Evolutionary conservation across 2,797 vertebrate genomes (phyloP).

Genomic region (Gambelia wislizenii): DNA sequence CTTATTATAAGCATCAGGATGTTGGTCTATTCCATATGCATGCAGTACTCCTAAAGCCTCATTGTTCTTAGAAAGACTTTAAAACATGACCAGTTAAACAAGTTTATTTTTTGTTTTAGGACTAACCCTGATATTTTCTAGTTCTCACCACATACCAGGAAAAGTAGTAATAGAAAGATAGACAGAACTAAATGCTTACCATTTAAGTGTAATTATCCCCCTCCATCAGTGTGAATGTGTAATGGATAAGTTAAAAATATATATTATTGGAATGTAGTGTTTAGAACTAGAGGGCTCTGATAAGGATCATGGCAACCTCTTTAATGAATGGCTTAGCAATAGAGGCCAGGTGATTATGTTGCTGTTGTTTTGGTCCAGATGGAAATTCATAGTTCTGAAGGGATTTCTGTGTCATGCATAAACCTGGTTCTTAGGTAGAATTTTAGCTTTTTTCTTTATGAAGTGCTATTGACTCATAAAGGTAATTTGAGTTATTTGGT

Average conservation of each 20-base stretch:
- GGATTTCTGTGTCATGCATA: slow-evolving; percentile 17
- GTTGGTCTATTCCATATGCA: slow-evolving; percentile 67
- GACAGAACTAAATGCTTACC: background rate
- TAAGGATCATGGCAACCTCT: slow-evolving; percentile 20
- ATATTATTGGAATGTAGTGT: background rate
- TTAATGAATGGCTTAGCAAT: slow-evolving; percentile 33
- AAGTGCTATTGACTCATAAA: slow-evolving; percentile 58
- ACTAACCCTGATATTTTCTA: slow-evolving; percentile 44
- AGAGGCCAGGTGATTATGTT: background rate
- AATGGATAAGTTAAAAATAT: slow-evolving; percentile 21
- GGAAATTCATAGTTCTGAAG: slow-evolving; percentile 40
- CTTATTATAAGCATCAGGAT: slow-evolving; percentile 70
- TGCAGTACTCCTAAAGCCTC: slow-evolving; percentile 67
- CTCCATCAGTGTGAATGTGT: background rate
- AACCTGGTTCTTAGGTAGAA: slow-evolving; percentile 37
- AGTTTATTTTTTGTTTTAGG: slow-evolving; percentile 42
- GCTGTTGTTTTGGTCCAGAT: background rate
- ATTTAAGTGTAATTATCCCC: background rate
- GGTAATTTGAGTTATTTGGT: slow-evolving; percentile 59
- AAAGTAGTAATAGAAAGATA: slow-evolving; percentile 21
- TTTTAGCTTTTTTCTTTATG: slow-evolving; percentile 54
- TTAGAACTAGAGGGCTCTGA: background rate
- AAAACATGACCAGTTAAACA: slow-evolving; percentile 60
- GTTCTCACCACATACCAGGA: slow-evolving; percentile 45
- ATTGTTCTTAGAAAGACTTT: slow-evolving; percentile 63